Conservation (phyloP, 1,140 invertebrate species). For the Atta cephalotes region DNA sequence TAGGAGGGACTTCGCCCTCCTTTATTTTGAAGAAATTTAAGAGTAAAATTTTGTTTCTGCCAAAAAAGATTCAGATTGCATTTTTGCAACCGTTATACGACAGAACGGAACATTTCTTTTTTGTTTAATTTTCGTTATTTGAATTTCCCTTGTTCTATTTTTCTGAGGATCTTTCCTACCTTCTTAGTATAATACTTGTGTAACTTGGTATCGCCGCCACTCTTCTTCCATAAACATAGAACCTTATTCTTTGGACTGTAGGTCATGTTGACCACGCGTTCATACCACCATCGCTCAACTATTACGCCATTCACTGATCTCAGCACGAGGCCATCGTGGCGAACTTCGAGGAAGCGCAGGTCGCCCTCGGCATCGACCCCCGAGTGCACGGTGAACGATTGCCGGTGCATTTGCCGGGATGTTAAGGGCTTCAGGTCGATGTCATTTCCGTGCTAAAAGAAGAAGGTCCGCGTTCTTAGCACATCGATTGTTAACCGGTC, state of each 20-base stretch:
- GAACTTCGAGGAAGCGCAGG: constrained; percentile 98
- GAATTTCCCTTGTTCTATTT: not conserved
- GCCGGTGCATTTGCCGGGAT: constrained; percentile 96
- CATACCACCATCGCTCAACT: constrained; percentile 99
- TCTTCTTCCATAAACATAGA: constrained; percentile 97
- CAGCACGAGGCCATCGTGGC: constrained; percentile 98
- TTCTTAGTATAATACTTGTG: constrained; percentile 99
- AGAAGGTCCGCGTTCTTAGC: not conserved
- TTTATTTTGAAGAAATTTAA: too few relatives aligned
- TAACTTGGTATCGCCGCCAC: constrained; percentile 96
- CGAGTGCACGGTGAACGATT: constrained; percentile 99
- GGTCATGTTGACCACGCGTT: constrained; percentile 99
- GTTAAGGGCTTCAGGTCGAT: constrained; percentile 97
- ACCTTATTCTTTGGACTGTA: constrained; percentile 99
- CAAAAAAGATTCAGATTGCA: too few relatives aligned
- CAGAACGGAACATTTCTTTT: not conserved
- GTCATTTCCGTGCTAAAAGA: constrained; percentile 95
- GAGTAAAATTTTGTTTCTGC: too few relatives aligned
- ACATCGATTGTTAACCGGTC: not conserved
- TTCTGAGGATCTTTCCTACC: constrained; percentile 86
- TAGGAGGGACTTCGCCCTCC: too few relatives aligned
- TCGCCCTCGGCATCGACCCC: constrained; percentile 96
- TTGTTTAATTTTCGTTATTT: not conserved
- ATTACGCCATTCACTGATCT: constrained; percentile 97
- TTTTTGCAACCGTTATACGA: not conserved